These are phyloP conservation scores for Clitarchus hookeri DNA, from an alignment of 2,888 invertebrate genomes.

Conservation along the genomic window DNA sequence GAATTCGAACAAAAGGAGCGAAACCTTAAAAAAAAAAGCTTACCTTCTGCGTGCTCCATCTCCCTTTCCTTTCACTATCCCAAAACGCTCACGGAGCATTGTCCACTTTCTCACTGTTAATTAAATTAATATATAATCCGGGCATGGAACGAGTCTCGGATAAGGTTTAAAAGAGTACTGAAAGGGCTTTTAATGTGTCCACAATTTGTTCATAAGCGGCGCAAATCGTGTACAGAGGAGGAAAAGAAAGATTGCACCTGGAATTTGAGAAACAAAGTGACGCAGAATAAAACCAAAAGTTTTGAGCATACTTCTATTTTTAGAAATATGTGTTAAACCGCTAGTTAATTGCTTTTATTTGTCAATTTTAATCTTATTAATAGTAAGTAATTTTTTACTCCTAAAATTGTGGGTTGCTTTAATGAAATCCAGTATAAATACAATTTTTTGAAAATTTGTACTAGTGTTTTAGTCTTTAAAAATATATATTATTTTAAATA, in stretches of 20 bases:
- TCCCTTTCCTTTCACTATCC: neutral
- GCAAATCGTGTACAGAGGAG: neutral
- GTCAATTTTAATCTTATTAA: no score
- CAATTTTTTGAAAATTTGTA: no score
- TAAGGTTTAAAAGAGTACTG: neutral
- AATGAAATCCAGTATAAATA: no score
- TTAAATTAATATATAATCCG: neutral
- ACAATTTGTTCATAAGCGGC: neutral
- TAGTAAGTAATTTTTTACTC: no score
- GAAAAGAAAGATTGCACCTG: neutral
- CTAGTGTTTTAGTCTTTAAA: no score
- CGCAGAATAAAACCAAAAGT: no score
- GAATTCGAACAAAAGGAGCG: neutral
- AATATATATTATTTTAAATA: no score
- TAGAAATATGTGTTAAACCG: no score
- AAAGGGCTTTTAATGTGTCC: neutral
- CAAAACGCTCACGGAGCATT: neutral
- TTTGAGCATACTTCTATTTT: no score
- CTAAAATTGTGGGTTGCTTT: no score
- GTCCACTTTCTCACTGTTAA: neutral
- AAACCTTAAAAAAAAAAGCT: neutral
- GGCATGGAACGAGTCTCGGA: neutral
- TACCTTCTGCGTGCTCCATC: neutral
- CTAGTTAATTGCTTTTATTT: no score
- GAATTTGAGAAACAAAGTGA: neutral